Base-by-base conservation (phyloP, 1,140 invertebrate species). In the Drosophila athabasca region DNA sequence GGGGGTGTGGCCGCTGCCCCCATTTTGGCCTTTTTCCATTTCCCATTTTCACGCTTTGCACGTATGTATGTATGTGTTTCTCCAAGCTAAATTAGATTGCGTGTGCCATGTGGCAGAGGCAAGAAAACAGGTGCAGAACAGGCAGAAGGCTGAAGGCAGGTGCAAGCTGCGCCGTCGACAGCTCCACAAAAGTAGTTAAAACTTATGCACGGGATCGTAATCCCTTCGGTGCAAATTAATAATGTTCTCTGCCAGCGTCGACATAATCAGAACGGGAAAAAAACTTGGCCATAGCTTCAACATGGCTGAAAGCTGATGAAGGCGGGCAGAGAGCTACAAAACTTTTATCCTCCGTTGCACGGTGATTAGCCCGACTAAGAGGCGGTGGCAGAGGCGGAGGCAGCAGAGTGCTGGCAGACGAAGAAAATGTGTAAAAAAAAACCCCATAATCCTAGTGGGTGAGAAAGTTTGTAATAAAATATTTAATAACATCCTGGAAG, bases 31-130 rank as follows among this genome's bases (percentile, higher is more conserved):
- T 60, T 52, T 50, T n/a, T n/a, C n/a, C 54, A 51, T 64, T 60
- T 41, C 39, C 41, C 53, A 82, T 81, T 82, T 65, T 60, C 57
- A 62, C 59, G 73, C 61, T 68, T 70, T 26, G 76, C 76, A 79
- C 79, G 79, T 83, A 67, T 81, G 17, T 19, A 19, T 19, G 17
- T 19, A 1, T 19, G 17, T 19, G 17, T 19, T 58, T 59, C 48
- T 51, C 55, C 35, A 73, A 50, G 17, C 69, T 62, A 85, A 85
- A 85, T 85, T 87, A 78, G 82, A 85, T 85, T 85, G 82, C 82
- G 82, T 85, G 82, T 64, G 49, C 61, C 67, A 87, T 87, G 77
- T 85, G 77, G 78, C 45, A 69, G 29, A 19, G 17, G 44, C 24
- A 51, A 22, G 4, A 7, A 41, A 58, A 35, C 19, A 44, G 35